Base-by-base conservation (phyloP, 2,888 invertebrate genomes). In the Cephus spinipes region DNA sequence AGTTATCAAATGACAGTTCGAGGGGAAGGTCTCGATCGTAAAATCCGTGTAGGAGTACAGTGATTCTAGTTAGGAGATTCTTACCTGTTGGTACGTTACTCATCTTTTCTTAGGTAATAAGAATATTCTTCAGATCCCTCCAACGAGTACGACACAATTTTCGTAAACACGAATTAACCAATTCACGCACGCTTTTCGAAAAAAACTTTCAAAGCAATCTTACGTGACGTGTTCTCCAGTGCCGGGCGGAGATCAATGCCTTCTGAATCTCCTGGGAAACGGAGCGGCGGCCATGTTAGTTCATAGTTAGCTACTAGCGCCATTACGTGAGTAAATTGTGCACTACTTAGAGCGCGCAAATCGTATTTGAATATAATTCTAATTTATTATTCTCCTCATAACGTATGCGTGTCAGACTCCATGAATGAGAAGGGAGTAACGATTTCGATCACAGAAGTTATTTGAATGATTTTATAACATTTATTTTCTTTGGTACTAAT, bases 11-110 rank as follows among this genome's bases (percentile, higher is more conserved):
- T 40, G 40, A 40, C 40, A 40, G 15, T 40, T 40, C 40, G 6
- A 40, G 40, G 40, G 40, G 15, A 40, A 40, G 40, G 40, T 40
- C 40, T 15, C 15, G 15, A 40, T 40, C 23, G 23, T 40, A 40
- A 40, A 40, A 40, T 40, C 6, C 40, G 15, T 40, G 40, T 23
- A 40, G 15, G 15, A 23, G 15, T 40, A 23, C 6, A 6, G 15
- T 9, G 40, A 40, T 23, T 40, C 40, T 6, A 40, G 40, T 23
- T 15, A 15, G 15, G 4, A 23, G 40, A 23, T 23, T 40, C 85
- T 89, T 88, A 90, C 89, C 89, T 89, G 89, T 89, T 90, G 90
- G 88, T 85, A 90, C 84, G 86, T 82, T 87, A 84, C 86, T 89
- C 89, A 90, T 90, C 83, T 87, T 40, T 40, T 40, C 40, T 40